These are phyloP conservation scores for Vulpes ferrilata DNA, from an alignment of 2,113 vertebrate species.

Conservation along the genomic window DNA sequence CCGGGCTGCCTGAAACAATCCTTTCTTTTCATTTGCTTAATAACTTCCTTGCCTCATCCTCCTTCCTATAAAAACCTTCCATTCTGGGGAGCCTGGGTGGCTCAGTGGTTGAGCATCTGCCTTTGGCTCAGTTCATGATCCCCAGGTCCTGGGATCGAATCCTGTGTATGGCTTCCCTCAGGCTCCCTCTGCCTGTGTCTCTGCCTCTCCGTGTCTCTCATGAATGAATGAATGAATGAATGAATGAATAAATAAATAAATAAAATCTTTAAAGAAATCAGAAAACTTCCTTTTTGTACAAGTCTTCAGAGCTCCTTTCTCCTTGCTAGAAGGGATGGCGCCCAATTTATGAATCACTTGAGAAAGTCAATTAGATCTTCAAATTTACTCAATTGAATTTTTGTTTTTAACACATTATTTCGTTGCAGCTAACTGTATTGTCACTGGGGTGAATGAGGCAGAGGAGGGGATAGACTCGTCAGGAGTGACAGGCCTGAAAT, in stretches of 20 bases:
- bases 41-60: background rate
- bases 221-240: too few species aligned
- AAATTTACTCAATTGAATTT: background rate
- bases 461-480: background rate
- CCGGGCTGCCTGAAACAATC: too few species aligned
- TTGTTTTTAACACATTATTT: background rate
- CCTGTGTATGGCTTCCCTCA: too few species aligned
- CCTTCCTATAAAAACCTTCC: background rate
- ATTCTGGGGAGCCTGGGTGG: too few species aligned
- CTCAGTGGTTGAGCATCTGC: too few species aligned
- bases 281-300: background rate
- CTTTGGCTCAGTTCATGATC: too few species aligned
- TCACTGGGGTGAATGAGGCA: background rate
- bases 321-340: background rate
- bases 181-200: too few species aligned
- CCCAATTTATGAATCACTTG: background rate
- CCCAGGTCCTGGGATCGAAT: too few species aligned
- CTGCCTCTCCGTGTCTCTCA: too few species aligned
- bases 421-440: background rate
- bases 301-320: background rate
- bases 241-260: too few species aligned
- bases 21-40: too few species aligned
- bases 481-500: background rate
- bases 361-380: background rate
- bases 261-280: too few species aligned